A percentile compares a stretch with the other conserved stretches of the same genome.
Evolutionary conservation across 2,113 vertebrate species (phyloP).

Genomic region (Craseonycteris thonglongyai): DNA sequence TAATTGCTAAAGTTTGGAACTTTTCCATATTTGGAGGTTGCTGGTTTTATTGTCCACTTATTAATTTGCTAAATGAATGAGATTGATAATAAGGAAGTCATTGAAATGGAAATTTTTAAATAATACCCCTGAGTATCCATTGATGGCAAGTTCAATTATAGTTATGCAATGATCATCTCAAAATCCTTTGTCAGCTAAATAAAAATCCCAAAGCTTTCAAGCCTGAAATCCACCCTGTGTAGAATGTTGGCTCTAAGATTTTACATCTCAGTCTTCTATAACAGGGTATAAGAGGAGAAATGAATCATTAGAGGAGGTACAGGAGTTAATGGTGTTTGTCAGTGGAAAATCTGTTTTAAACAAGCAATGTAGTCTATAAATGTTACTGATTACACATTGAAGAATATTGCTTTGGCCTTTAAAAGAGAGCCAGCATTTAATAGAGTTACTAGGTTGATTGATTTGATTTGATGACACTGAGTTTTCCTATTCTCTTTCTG

Average conservation of each 20-base stretch:
- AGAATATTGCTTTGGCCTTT: neutral
- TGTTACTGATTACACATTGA: neutral
- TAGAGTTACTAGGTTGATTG: neutral
- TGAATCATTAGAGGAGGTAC: neutral
- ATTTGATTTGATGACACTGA: neutral
- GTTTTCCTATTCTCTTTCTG: constrained; percentile 2
- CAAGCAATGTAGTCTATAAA: neutral
- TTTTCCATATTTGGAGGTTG: constrained; percentile 25
- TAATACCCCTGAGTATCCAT: constrained; percentile 38
- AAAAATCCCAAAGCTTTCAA: constrained; percentile 32
- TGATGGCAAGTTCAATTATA: constrained; percentile 34
- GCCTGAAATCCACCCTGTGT: neutral
- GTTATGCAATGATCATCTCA: constrained; percentile 4
- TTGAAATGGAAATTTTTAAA: constrained; percentile 54
- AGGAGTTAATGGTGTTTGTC: neutral
- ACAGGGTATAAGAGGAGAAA: neutral
- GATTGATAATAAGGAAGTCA: constrained; percentile 19
- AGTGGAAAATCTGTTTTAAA: constrained; percentile 10
- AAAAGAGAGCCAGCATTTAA: constrained; percentile 8
- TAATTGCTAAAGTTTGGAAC: constrained; percentile 43
- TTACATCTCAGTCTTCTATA: neutral
- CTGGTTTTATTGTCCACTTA: constrained; percentile 21
- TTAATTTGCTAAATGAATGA: constrained; percentile 23
- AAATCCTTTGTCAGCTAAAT: neutral
- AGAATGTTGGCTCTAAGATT: neutral